Base-by-base conservation (phyloP, 2,888 invertebrate genomes). In the Cryptosula pallasiana region DNA sequence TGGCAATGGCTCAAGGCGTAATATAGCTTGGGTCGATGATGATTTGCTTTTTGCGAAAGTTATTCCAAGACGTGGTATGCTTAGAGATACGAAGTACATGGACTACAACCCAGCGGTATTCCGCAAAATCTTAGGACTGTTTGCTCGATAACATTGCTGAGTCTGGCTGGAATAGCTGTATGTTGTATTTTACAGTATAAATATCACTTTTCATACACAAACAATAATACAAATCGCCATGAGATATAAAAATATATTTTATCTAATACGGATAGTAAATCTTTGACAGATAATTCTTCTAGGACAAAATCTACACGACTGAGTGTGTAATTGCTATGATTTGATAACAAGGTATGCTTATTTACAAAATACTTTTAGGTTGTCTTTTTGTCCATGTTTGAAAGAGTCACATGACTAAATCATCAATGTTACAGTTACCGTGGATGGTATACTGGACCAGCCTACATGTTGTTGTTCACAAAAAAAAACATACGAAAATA, bases 41-140 rank as follows among this genome's bases (percentile, higher is more conserved):
- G 78, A 81, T 71, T 70, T 75, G 1, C 71, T 84, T 71, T 83
- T 77, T 74, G 71, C 73, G 27, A 81, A 80, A 72, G 72, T 76
- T 89, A 81, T 94, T 27, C 93, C 90, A 78, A 88, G 69, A 86
- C 87, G 72, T 90, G 91, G 79, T 83, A 87, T 73, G 91, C 91
- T 82, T 86, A 88, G 73, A 80, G 87, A 69, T 91, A 91, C 54
- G 87, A 86, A 80, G 90, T 93, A 57, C 83, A 88, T 89, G 74
- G 91, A 90, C 63, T 95, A 93, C 80, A 92, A 94, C 83, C 89
- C 89, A 69, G 88, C 90, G 78, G 91, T 93, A 35, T 90, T 94
- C 79, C 89, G 90, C 76, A 90, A 90, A 79, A 87, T 95, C 72
- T 87, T 91, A 77, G 91, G 92, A 55, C 90, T 95, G 86, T 94